Evolutionary conservation across 1,140 invertebrate genomes (phyloP).

Genomic region (Pseudomyrmex dendroicus): DNA sequence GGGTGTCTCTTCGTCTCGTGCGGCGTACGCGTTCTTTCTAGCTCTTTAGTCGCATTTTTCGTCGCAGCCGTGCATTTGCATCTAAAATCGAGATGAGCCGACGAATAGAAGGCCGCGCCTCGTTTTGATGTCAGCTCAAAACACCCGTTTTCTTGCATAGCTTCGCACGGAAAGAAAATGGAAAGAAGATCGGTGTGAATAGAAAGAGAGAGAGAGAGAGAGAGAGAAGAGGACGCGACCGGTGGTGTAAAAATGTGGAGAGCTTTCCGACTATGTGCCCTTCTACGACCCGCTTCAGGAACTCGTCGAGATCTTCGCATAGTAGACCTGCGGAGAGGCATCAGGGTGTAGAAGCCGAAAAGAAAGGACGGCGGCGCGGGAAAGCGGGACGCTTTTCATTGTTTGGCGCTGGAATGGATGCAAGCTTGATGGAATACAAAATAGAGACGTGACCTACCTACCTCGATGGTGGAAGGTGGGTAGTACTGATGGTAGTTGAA

Average conservation of each 20-base stretch:
- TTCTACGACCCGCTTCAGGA: conserved; percentile 21
- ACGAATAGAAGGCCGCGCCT: conserved; percentile 70
- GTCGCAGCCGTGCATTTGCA: conserved; percentile 78
- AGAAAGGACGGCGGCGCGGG: conserved; percentile 5
- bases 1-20: conserved; percentile 13
- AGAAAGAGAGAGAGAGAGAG: neutral
- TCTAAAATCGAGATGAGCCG: conserved; percentile 81
- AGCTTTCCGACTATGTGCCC: conserved; percentile 63
- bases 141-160: conserved; percentile 56
- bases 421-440: conserved; percentile 74
- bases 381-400: conserved; percentile 56
- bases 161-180: neutral
- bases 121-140: conserved; percentile 29
- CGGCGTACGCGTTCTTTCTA: conserved; percentile 31
- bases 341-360: conserved; percentile 43
- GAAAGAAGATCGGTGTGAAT: conserved; percentile 4
- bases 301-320: conserved; percentile 50
- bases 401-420: conserved; percentile 68
- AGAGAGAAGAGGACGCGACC: neutral
- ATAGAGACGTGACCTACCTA: conserved; percentile 71
- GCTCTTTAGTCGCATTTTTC: conserved; percentile 56
- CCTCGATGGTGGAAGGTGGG: conserved; percentile 41
- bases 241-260: conserved; percentile 1
- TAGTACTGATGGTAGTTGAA: conserved; percentile 44
- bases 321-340: conserved; percentile 45